Conservation (phyloP, 2,113 vertebrate species). For the Datnioides undecimradiatus region DNA sequence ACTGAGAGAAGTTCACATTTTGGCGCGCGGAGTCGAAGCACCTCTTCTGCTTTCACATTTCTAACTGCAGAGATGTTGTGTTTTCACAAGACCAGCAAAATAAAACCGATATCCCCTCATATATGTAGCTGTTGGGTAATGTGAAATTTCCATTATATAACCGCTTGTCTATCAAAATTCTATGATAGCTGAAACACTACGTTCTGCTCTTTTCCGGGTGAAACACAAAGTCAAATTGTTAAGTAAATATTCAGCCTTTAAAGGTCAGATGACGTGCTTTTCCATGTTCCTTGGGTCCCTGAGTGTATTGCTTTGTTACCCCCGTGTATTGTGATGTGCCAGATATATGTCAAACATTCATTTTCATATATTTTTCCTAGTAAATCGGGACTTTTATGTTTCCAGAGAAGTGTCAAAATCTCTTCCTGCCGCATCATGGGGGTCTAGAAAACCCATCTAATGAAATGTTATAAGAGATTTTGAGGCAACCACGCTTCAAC, state of each 20-base stretch:
- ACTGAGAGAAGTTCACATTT: not conserved
- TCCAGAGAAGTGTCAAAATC: not conserved
- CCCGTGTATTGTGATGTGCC: not conserved
- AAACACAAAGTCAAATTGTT: not conserved
- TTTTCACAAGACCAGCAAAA: not conserved
- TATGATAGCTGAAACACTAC: not conserved
- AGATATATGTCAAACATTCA: constrained; percentile 12
- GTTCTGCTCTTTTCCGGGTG: not conserved
- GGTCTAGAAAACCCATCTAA: not conserved
- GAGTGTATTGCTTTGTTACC: not conserved
- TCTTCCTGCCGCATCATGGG: not conserved
- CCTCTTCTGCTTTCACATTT: not conserved
- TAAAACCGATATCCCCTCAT: not conserved
- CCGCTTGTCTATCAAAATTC: not conserved
- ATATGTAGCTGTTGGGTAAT: not conserved
- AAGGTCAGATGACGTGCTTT: not conserved
- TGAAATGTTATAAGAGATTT: constrained; percentile 19
- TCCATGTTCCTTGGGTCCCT: not conserved
- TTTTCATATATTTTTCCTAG: not conserved
- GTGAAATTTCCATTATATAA: not conserved
- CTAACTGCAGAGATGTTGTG: not conserved
- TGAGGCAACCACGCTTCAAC: not conserved
- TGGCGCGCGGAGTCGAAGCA: not conserved
- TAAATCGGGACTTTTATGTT: not conserved
- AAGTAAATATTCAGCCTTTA: not conserved